Evolutionary conservation across 2,113 vertebrate genomes (phyloP).

Genomic region (Eolophus roseicapilla): DNA sequence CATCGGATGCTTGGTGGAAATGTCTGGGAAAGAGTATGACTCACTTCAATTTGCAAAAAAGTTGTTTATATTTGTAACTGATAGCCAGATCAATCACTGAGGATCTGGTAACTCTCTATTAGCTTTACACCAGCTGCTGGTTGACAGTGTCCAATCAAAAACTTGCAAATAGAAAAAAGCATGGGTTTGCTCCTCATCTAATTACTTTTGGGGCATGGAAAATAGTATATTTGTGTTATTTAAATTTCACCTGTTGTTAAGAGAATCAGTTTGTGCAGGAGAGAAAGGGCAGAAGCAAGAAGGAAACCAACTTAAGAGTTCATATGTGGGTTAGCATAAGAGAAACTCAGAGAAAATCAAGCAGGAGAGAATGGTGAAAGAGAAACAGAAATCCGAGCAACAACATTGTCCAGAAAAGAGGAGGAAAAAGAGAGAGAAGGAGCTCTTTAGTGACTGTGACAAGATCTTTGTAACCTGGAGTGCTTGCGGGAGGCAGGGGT

Average conservation of each 20-base stretch:
- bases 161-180: neutral
- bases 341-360: neutral
- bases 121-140: fast-evolving
- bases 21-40: neutral
- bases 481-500: neutral
- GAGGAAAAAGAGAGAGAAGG: neutral
- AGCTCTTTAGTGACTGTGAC: neutral
- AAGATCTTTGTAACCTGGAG: conserved; percentile 18
- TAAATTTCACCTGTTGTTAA: neutral
- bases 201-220: neutral
- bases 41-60: neutral
- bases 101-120: neutral
- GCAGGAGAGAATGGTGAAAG: neutral
- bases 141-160: neutral
- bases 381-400: neutral
- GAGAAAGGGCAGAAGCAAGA: neutral
- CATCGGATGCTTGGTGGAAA: neutral
- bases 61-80: neutral
- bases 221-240: neutral
- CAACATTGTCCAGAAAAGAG: neutral
- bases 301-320: neutral
- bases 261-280: neutral
- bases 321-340: neutral
- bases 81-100: neutral
- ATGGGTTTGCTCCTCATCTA: neutral